Evolutionary conservation across 1,140 invertebrate genomes (phyloP), one percentile per base, ranked within the genome.

Genomic region (Chymomyza costata): DNA sequence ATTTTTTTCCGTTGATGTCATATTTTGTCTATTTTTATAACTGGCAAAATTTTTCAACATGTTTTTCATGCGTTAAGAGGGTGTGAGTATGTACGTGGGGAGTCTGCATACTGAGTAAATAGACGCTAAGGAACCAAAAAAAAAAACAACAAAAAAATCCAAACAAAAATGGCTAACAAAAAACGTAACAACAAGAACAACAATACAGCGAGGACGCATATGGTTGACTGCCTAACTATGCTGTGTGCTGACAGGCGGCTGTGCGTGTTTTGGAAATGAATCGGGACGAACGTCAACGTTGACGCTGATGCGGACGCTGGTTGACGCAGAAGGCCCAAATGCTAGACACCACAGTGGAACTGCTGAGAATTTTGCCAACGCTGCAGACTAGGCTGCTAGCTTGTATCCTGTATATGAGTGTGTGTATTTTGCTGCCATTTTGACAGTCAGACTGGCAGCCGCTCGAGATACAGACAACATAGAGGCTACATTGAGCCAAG

Each of bases 201-300:
- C 5, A 28, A 28, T 6, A 28, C 25, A 28, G 25, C 5, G 25
- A 10, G 10, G 25, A n/a, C n/a, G n/a, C 41, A 32, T 18, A 31
- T 8, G 21, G 21, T 25, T 25, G 37, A 44, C 45, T 52, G 52
- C 49, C 53, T 57, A 78, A 50, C 46, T 55, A 57, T 68, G 46
- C 15, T 43, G 31, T 39, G 30, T 28, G 6, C 41, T 41, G 57
- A 37, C 52, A 49, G 51, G 6, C 38, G 40, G 28, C 17, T 41
- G 57, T 71, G 73, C 73, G 66, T 78, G 73, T 66, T 67, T 66
- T 64, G 54, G 51, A 61, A 76, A 71, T 70, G 58, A 76, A 66
- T 74, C 61, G 67, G 21, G 8, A n/a, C n/a, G n/a, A n/a, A n/a
- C n/a, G n/a, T n/a, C n/a, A n/a, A n/a, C n/a, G n/a, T n/a, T n/a